Base-by-base conservation (phyloP, 2,113 vertebrate species). In the Lipotes vexillifer region DNA sequence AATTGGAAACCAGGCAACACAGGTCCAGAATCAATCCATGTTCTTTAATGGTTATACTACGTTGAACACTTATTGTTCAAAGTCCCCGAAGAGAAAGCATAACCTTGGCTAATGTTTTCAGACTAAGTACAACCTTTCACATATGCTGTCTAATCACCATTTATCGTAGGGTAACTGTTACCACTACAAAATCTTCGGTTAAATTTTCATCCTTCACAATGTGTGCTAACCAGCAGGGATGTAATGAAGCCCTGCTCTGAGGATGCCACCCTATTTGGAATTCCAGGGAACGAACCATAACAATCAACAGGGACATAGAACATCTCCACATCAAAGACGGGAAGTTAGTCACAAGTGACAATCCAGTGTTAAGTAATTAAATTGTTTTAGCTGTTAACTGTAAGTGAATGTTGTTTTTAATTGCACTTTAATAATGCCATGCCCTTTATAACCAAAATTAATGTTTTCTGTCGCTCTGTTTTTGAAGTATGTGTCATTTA, bases 351-450 rank as follows among this genome's bases (percentile, higher is more conserved):
- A 97, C 96, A 97, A 97, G 97, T 98, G 98, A 98, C 98, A 98
- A 98, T 98, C 96, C 95, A 78, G 96, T 97, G 97, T 97, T 98
- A 98, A 99, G 98, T 98, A 99, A 98, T 98, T 97, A 98, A 98
- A 98, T 98, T 98, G 97, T 98, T 98, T 98, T 98, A 97, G 98
- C 98, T 98, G 97, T 98, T 98, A 98, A 98, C 98, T 98, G 97
- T 98, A 98, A 98, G 97, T 88, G 98, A 98, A 98, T 97, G 98
- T 98, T 98, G 98, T 94, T 98, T 99, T 98, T 98, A 99, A 99
- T 99, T 99, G 98, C 97, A 98, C 97, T 99, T 99, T 99, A 99
- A 99, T 99, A 99, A 99, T 98, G 98, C 97, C 98, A 98, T 99
- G 99, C 98, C 98, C 99, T 99, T 99, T 99, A 98, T 98, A 98